Evolutionary conservation across 2,888 invertebrate species (phyloP).

Genomic region (Baccha elongata): DNA sequence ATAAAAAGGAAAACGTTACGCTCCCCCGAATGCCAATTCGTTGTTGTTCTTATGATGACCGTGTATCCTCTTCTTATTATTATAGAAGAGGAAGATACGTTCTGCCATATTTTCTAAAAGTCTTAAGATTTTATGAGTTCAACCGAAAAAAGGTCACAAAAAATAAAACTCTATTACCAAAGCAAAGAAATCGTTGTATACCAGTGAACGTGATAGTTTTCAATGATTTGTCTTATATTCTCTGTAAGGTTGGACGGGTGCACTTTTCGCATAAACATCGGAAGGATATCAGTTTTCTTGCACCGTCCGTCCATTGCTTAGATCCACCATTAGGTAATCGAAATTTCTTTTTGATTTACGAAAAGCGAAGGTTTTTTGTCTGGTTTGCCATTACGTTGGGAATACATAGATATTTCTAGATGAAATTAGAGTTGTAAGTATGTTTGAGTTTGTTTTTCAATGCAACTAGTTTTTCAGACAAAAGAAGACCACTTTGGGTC

Average conservation of each 20-base stretch:
- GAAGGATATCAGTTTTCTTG: slow-evolving; percentile 17
- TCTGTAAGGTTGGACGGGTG: slow-evolving; percentile 19
- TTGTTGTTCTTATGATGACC: slow-evolving; percentile 61
- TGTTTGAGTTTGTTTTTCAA: neutral
- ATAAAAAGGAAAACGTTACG: slow-evolving; percentile 47
- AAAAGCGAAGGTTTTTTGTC: slow-evolving; percentile 23
- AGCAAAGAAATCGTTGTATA: slow-evolving; percentile 48
- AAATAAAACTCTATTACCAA: slow-evolving; percentile 39
- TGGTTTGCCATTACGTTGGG: neutral
- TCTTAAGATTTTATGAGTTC: slow-evolving; percentile 56
- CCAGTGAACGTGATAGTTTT: slow-evolving; percentile 67
- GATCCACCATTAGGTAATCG: slow-evolving; percentile 66
- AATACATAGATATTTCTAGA: neutral
- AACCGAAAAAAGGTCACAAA: slow-evolving; percentile 30
- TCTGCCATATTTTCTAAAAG: slow-evolving; percentile 52
- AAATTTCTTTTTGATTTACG: slow-evolving; percentile 55
- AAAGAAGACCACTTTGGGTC: neutral
- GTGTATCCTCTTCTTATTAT: slow-evolving; percentile 11
- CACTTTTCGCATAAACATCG: neutral
- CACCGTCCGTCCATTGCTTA: slow-evolving; percentile 8
- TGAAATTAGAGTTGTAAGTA: neutral
- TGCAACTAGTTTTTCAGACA: slow-evolving; percentile 17
- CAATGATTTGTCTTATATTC: slow-evolving; percentile 61
- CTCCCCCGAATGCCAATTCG: slow-evolving; percentile 29
- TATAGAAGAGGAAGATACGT: slow-evolving; percentile 12